Percentiles rank a stretch among this genome's conserved stretches.
Evolutionary conservation across 2,888 invertebrate genomes (phyloP).

Genomic region (Herminia tarsipennalis): DNA sequence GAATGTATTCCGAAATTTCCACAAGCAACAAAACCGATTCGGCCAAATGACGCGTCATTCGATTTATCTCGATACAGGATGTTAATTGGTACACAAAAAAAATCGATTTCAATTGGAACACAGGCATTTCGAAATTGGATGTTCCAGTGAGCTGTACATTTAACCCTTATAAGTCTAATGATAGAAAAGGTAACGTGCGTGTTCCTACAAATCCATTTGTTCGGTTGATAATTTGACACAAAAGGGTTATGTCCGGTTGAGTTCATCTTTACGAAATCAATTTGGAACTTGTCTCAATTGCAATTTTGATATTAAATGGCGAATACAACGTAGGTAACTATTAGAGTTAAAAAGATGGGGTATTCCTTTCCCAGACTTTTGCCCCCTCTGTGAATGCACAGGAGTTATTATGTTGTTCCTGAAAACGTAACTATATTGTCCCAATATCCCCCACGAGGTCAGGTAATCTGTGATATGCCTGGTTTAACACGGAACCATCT

Average conservation of each 20-base stretch:
- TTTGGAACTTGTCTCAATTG: neutral
- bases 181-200: neutral
- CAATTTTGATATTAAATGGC: neutral
- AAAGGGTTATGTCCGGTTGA: neutral
- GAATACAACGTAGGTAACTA: too few relatives aligned
- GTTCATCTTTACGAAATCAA: neutral
- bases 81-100: conserved; percentile 40
- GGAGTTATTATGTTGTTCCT: too few relatives aligned
- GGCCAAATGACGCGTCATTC: conserved; percentile 38
- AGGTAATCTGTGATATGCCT: too few relatives aligned
- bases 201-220: neutral
- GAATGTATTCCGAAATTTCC: conserved; percentile 18
- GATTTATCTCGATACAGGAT: conserved; percentile 42
- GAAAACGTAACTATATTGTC: too few relatives aligned
- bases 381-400: too few relatives aligned
- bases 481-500: too few relatives aligned
- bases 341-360: too few relatives aligned
- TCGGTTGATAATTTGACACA: neutral
- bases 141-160: conserved; percentile 2
- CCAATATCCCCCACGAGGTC: too few relatives aligned
- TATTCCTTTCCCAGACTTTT: too few relatives aligned
- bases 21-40: conserved; percentile 32
- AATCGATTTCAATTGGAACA: conserved; percentile 29
- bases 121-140: conserved; percentile 16
- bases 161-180: conserved; percentile 2